Percentiles rank a stretch among this genome's conserved stretches.
Conservation (phyloP, 2,888 invertebrate genomes). For the Microctonus aethiopoides region DNA sequence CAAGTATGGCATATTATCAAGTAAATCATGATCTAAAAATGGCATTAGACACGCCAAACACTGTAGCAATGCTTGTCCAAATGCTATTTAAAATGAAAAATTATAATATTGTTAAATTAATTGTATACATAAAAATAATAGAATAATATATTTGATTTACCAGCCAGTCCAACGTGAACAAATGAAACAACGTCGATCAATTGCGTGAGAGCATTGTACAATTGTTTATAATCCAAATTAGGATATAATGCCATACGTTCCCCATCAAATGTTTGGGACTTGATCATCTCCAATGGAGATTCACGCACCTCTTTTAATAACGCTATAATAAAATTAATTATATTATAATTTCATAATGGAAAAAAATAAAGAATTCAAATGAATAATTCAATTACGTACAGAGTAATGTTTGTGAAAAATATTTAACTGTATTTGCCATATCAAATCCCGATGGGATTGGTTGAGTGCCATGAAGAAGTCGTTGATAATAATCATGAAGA, state of each 20-base stretch:
- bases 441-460: conserved; percentile 95
- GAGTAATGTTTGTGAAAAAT: conserved; percentile 95
- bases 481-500: conserved; percentile 94
- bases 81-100: conserved; percentile 72
- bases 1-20: conserved; percentile 94
- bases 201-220: conserved; percentile 90
- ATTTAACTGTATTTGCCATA: conserved; percentile 97
- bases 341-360: background rate
- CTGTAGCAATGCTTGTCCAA: conserved; percentile 93
- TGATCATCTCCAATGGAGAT: conserved; percentile 91
- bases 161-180: conserved; percentile 87
- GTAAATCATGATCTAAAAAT: conserved; percentile 94
- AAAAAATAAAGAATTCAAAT: conserved; percentile 13
- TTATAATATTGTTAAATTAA: background rate
- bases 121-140: too few species aligned
- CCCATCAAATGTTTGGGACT: conserved; percentile 86
- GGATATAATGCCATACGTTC: conserved; percentile 93
- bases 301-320: conserved; percentile 96
- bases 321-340: conserved; percentile 71
- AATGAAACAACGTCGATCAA: conserved; percentile 94
- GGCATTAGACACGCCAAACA: conserved; percentile 95
- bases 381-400: conserved; percentile 74
- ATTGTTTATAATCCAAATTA: conserved; percentile 94
- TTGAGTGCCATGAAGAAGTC: conserved; percentile 89
- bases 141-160: too few species aligned